A percentile compares a stretch with the other conserved stretches of the same genome.
Conservation (phyloP, 2,888 invertebrate species). For the Tenthredo livida region DNA sequence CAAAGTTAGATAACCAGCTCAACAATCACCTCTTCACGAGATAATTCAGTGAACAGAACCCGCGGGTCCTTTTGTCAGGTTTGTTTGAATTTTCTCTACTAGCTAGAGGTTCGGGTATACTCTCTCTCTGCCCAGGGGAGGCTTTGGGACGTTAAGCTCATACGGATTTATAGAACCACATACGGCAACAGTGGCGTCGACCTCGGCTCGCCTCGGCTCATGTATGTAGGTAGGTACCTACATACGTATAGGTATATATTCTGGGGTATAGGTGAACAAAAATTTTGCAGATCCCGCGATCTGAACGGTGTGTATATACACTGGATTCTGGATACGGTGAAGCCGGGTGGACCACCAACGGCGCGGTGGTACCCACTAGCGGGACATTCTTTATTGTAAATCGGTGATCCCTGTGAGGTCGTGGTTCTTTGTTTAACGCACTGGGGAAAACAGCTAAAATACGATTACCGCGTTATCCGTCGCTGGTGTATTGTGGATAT, state of each 20-base stretch:
- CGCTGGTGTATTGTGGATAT: neutral
- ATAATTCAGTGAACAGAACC: neutral
- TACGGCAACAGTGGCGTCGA: conserved; percentile 66
- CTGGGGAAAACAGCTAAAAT: conserved; percentile 34
- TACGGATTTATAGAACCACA: conserved; percentile 77
- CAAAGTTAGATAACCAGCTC: conserved; percentile 29
- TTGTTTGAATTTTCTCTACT: neutral
- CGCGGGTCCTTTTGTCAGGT: conserved; percentile 1
- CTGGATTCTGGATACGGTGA: conserved; percentile 10
- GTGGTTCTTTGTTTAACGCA: conserved; percentile 47
- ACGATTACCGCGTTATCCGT: conserved; percentile 19
- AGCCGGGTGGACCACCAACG: conserved; percentile 7
- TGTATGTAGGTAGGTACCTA: neutral
- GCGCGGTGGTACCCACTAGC: conserved; percentile 37
- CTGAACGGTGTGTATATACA: neutral
- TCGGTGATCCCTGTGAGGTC: conserved; percentile 50
- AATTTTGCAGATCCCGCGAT: conserved; percentile 15
- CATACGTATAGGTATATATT: neutral
- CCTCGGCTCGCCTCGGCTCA: conserved; percentile 27
- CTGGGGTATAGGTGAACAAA: neutral
- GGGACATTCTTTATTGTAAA: conserved; percentile 57
- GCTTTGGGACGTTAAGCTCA: conserved; percentile 79
- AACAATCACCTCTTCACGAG: conserved; percentile 3
- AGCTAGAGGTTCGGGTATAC: neutral
- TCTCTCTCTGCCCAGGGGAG: conserved; percentile 71